Percentiles rank a stretch among this genome's conserved stretches.
These are phyloP conservation scores for Solen grandis DNA, from an alignment of 1,140 invertebrate genomes.

Conservation along the genomic window DNA sequence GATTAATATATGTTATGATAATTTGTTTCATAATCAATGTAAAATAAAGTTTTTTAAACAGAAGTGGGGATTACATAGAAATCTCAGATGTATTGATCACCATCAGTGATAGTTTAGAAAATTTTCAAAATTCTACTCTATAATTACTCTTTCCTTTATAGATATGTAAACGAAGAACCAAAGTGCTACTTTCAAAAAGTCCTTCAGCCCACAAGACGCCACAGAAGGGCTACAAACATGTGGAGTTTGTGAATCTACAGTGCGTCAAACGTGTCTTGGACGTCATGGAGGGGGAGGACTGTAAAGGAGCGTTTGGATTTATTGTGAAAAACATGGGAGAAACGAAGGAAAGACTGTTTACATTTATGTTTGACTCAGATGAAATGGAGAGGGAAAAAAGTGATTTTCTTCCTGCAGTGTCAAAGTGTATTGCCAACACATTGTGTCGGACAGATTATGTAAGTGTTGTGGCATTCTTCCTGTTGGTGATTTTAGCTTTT, in stretches of 20 bases:
- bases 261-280: conserved; percentile 95
- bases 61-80: too few species aligned
- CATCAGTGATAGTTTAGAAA: too few species aligned
- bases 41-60: too few species aligned
- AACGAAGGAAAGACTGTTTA: conserved; percentile 92
- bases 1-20: too few species aligned
- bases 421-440: conserved; percentile 87
- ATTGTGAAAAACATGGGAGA: conserved; percentile 87
- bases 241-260: conserved; percentile 92
- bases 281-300: conserved; percentile 90
- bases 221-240: conserved; percentile 93
- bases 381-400: conserved; percentile 85
- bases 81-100: too few species aligned
- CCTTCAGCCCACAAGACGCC: conserved; percentile 82
- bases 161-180: conserved; percentile 89
- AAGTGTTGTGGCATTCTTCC: too few species aligned
- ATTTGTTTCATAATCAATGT: too few species aligned
- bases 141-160: conserved; percentile 63
- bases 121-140: too few species aligned
- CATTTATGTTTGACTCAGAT: conserved; percentile 89
- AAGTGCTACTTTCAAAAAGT: conserved; percentile 70
- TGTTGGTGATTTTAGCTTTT: too few species aligned
- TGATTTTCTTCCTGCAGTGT: conserved; percentile 90
- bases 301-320: conserved; percentile 90
- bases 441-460: conserved; percentile 82